Evolutionary conservation across 2,888 invertebrate genomes (phyloP).

Genomic region (Acleris laterana): DNA sequence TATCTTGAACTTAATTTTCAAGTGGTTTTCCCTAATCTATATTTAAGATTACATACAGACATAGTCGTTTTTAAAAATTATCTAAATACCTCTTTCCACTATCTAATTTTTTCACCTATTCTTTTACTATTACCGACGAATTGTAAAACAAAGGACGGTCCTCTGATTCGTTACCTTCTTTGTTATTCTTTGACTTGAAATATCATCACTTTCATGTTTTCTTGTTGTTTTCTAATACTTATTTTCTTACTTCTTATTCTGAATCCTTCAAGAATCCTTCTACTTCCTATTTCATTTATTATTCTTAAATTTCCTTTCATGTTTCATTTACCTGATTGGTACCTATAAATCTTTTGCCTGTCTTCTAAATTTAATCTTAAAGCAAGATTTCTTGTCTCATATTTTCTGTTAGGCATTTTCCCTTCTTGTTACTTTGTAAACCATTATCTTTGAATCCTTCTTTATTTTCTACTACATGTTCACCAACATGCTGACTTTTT

Average conservation of each 20-base stretch:
- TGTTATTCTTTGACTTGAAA: not conserved
- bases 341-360: too few species aligned
- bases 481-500: too few species aligned
- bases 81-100: not conserved
- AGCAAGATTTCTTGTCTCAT: too few species aligned
- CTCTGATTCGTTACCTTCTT: not conserved
- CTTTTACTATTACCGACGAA: too few species aligned
- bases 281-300: not conserved
- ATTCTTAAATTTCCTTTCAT: not conserved
- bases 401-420: too few species aligned
- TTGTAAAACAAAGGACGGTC: too few species aligned
- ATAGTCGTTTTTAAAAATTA: not conserved
- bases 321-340: not conserved
- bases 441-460: too few species aligned
- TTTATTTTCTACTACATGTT: too few species aligned
- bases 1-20: not conserved
- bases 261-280: not conserved
- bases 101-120: not conserved
- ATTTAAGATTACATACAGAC: not conserved
- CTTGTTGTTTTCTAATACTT: not conserved
- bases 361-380: too few species aligned
- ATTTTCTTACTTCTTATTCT: not conserved
- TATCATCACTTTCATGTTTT: not conserved
- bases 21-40: too few species aligned
- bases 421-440: too few species aligned